Evolutionary conservation across 2,797 vertebrate genomes (phyloP).

Genomic region (Valencia hispanica): DNA sequence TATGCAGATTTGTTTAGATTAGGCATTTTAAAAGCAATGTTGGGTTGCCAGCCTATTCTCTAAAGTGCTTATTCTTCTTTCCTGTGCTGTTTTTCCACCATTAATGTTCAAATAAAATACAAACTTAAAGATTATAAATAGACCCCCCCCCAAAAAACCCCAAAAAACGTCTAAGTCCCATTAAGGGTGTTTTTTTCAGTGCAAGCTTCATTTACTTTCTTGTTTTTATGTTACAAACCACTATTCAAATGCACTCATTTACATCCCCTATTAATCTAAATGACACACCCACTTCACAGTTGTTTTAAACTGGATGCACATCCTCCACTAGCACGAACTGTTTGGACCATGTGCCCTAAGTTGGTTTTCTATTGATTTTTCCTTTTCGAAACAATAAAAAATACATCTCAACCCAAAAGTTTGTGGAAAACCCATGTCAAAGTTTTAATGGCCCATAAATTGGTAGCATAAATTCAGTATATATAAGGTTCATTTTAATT

Average conservation of each 20-base stretch:
- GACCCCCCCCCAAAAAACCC: not conserved
- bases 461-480: not conserved
- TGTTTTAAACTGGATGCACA: conserved; percentile 1
- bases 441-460: not conserved
- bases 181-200: not conserved
- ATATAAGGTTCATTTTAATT: not conserved
- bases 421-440: not conserved
- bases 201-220: conserved; percentile 5
- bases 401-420: not conserved
- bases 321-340: not conserved
- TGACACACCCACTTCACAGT: not conserved
- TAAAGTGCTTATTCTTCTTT: not conserved
- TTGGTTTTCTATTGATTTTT: not conserved
- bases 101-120: conserved; percentile 11
- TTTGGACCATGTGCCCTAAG: not conserved
- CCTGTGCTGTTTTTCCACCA: not conserved
- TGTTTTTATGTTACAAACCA: not conserved
- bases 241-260: conserved; percentile 7
- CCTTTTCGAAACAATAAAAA: not conserved
- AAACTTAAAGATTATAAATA: conserved; percentile 8
- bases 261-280: not conserved
- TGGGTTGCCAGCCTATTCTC: not conserved
- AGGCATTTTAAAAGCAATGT: not conserved
- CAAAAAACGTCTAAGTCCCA: not conserved
- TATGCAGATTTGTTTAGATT: not conserved